A percentile compares a stretch with the other conserved stretches of the same genome.
Evolutionary conservation across 2,113 vertebrate species (phyloP).

Genomic region (Rhinoderma darwinii): DNA sequence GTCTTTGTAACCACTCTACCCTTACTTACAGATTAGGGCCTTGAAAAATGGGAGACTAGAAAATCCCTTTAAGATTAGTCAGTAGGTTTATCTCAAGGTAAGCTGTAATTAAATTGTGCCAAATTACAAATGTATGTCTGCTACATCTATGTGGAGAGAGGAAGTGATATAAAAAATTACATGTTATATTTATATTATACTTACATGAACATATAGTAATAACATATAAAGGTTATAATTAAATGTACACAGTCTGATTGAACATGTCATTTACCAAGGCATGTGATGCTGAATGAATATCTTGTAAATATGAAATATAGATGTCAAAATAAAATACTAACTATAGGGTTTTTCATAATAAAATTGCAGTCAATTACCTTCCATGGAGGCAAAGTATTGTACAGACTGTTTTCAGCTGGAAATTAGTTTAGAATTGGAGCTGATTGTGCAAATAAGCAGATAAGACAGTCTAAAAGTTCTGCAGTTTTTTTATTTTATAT

Average conservation of each 20-base stretch:
- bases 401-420: neutral
- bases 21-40: too few relatives aligned
- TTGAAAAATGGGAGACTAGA: too few relatives aligned
- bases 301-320: neutral
- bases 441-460: conserved; percentile 7
- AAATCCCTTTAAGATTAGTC: too few relatives aligned
- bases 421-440: conserved; percentile 23
- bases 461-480: neutral
- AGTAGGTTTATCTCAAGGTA: too few relatives aligned
- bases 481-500: conserved; percentile 30
- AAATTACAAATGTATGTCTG: too few relatives aligned
- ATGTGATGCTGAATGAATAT: neutral
- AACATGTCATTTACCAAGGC: neutral
- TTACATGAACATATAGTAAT: neutral
- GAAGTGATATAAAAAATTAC: too few relatives aligned
- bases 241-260: neutral
- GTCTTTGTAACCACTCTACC: too few relatives aligned
- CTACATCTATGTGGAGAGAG: too few relatives aligned
- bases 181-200: neutral
- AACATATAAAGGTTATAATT: neutral
- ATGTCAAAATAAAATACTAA: neutral
- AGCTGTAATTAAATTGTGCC: too few relatives aligned
- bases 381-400: neutral
- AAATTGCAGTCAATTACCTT: neutral
- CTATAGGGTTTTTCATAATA: neutral